A percentile compares a stretch with the other conserved stretches of the same genome.
Evolutionary conservation across 2,113 vertebrate species (phyloP).

Genomic region (Pao palembangensis): DNA sequence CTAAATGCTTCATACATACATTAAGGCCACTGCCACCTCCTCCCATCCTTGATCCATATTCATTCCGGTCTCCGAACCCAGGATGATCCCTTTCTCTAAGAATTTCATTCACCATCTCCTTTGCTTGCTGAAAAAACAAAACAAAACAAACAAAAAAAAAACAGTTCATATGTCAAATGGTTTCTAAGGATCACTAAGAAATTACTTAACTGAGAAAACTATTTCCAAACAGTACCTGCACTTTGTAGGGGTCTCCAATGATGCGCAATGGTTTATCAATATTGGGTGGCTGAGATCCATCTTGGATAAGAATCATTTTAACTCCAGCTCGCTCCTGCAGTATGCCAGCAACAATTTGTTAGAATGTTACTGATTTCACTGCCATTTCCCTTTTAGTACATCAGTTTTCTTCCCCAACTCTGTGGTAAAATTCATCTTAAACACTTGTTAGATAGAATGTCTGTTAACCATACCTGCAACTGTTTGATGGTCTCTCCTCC

Average conservation of each 20-base stretch:
- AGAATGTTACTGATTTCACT: background rate
- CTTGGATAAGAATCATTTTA: constrained; percentile 94
- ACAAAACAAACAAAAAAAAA: background rate
- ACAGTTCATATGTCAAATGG: background rate
- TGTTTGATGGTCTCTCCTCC: constrained; percentile 95
- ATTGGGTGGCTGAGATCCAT: constrained; percentile 87
- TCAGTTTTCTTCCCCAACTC: background rate
- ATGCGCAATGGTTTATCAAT: constrained; percentile 90
- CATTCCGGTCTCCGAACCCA: constrained; percentile 82
- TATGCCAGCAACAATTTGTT: background rate
- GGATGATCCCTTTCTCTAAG: constrained; percentile 85
- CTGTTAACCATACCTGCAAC: constrained; percentile 77
- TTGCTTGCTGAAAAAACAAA: constrained; percentile 87
- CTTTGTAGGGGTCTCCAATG: constrained; percentile 92
- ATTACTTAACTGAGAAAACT: no score
- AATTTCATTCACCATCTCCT: constrained; percentile 92
- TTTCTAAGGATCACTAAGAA: no score
- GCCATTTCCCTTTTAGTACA: no score
- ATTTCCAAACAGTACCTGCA: constrained; percentile 74
- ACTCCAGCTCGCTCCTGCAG: constrained; percentile 88
- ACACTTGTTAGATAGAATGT: background rate
- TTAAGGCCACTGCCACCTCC: constrained; percentile 71
- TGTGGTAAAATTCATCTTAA: background rate
- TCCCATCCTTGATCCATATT: constrained; percentile 83
- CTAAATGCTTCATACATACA: constrained; percentile 41